Evolutionary conservation across 2,113 vertebrate species (phyloP), one percentile per base, ranked within the genome.

Genomic region (Colius striatus): DNA sequence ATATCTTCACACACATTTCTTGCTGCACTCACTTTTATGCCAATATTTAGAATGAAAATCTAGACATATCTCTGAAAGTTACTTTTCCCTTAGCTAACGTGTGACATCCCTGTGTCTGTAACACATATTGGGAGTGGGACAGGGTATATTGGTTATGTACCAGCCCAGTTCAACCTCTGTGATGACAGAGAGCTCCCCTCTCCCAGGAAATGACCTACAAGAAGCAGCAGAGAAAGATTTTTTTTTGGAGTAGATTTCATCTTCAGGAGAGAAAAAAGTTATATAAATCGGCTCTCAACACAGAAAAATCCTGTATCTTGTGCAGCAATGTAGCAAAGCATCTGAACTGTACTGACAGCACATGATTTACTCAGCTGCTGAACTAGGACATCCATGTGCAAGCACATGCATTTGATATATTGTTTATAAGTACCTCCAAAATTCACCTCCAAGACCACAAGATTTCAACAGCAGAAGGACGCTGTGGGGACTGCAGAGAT

Each of bases 401-500:
- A 94, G 60, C n/a, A 73, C 22, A 66, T 29, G 51, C 1, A 18
- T 77, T 76, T 70, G 7, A 38, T 77, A 9, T 22, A 29, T 32
- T 65, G n/a, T 83, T 82, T 83, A 63, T 11, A 89, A 72, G 60
- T 41, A 82, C 58, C 36, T 85, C 53, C 63, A 80, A 53, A 96
- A 88, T 51, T 76, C 75, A 88, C 80, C 50, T 65, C 58, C 79
- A 86, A 88, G 95, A 5, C 25, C 5, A 2, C 48, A 83, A 62
- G 79, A 90, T 77, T 62, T 88, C 63, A 79, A 68, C 54, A 80
- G 36, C 55, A 62, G 50, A 21, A 76, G 25, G 51, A 66, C 80
- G n/a, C 63, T 74, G 60, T 47, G 85, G 67, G 38, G 47, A 60
- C 47, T 83, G 85, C 3, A 4, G 51, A 83, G 54, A 66, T 0